Evolutionary conservation across 2,113 vertebrate species (phyloP).

Genomic region (Callospermophilus lateralis): DNA sequence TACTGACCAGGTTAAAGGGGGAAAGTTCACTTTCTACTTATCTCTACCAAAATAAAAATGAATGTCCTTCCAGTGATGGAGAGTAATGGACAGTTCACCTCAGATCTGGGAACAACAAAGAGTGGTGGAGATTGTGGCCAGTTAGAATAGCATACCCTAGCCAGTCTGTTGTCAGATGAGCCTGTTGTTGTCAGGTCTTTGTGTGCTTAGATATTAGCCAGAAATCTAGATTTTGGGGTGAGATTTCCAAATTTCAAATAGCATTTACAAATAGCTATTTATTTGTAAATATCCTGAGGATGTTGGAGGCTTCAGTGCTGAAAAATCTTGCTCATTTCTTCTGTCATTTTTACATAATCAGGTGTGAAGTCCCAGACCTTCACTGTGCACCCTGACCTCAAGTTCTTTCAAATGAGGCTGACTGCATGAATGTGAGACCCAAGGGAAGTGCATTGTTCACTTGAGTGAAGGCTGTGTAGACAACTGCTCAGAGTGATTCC

Average conservation of each 20-base stretch:
- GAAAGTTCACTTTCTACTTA: not conserved
- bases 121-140: not conserved
- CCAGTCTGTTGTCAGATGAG: not conserved
- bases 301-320: not conserved
- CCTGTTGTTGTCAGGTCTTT: not conserved
- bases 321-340: not conserved
- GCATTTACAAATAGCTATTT: not conserved
- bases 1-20: not conserved
- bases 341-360: not conserved
- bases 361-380: not conserved
- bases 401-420: not conserved
- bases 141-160: not conserved
- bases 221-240: not conserved
- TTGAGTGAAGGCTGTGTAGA: not conserved
- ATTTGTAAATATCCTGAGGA: not conserved
- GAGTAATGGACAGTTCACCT: not conserved
- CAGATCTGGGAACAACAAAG: not conserved
- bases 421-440: fast-evolving
- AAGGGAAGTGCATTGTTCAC: not conserved
- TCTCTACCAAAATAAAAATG: not conserved
- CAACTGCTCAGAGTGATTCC: not conserved
- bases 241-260: not conserved
- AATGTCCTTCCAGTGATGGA: not conserved
- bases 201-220: not conserved
- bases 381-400: not conserved